phyloP scores from a whole-genome alignment of 2,888 invertebrate genomes.

The Drosophila infuscata region DNA sequence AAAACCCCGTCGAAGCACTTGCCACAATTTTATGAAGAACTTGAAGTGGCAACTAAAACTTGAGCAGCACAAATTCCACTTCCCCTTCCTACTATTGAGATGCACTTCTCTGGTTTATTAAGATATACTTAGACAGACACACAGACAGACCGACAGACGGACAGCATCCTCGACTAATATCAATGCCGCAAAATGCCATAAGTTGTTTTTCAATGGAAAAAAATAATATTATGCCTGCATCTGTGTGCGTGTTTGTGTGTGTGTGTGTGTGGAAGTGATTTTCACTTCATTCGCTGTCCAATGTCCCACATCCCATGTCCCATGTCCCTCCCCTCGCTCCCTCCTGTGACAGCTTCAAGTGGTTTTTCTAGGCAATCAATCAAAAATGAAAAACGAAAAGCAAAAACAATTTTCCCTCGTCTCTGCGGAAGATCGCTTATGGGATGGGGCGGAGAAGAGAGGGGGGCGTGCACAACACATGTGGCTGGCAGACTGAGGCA shows the following conservation, averaged over 20 bases:
- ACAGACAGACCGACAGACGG: conserved; percentile 2
- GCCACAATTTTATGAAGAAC: neutral
- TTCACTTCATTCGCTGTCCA: conserved; percentile 64
- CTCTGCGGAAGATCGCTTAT: conserved; percentile 56
- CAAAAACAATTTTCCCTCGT: conserved; percentile 31
- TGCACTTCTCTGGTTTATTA: conserved; percentile 39
- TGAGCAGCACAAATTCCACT: conserved; percentile 2
- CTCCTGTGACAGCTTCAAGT: conserved; percentile 71
- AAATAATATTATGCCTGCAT: conserved; percentile 35
- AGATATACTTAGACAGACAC: conserved; percentile 38
- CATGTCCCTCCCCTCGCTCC: conserved; percentile 16
- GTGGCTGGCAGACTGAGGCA: conserved; percentile 47
- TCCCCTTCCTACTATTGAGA: neutral
- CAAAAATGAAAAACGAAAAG: conserved; percentile 60
- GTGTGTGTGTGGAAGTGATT: conserved; percentile 64
- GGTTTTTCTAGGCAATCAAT: conserved; percentile 78
- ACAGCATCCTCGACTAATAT: conserved; percentile 24
- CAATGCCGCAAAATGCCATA: conserved; percentile 54
- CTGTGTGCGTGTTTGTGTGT: conserved; percentile 17
- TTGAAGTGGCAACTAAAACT: conserved; percentile 16
- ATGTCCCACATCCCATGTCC: conserved; percentile 18
- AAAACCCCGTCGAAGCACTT: conserved; percentile 2
- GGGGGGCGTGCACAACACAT: conserved; percentile 56
- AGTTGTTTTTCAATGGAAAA: conserved; percentile 75
- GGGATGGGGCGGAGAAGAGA: neutral